Conservation (phyloP, 2,888 invertebrate species). For the Drosophila peninsularis region DNA sequence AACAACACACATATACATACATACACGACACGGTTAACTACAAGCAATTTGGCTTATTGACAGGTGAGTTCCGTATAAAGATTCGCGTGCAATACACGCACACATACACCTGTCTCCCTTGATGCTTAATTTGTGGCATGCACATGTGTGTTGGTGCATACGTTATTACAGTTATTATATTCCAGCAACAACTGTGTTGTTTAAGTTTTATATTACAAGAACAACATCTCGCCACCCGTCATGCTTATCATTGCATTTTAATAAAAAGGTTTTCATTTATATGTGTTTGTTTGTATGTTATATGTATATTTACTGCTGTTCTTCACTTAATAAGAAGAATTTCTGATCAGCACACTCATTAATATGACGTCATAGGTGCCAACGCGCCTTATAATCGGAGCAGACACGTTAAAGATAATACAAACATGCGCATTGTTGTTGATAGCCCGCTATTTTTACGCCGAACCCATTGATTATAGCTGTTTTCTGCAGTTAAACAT, state of each 20-base stretch:
- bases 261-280: constrained; percentile 17
- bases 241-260: constrained; percentile 37
- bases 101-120: constrained; percentile 17
- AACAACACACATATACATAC: not conserved
- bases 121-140: constrained; percentile 8
- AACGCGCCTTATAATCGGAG: constrained; percentile 34
- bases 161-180: constrained; percentile 29
- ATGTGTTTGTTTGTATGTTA: not conserved
- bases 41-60: constrained; percentile 18
- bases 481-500: not conserved
- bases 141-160: constrained; percentile 18
- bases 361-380: constrained; percentile 46
- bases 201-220: constrained; percentile 17
- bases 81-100: constrained; percentile 19
- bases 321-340: constrained; percentile 20
- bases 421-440: constrained; percentile 29
- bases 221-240: constrained; percentile 1
- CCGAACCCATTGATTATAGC: not conserved
- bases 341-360: constrained; percentile 34
- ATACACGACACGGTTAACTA: not conserved
- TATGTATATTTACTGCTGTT: constrained; percentile 4
- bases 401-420: constrained; percentile 40
- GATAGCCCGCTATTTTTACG: constrained; percentile 17
- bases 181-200: constrained; percentile 1
- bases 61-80: constrained; percentile 45